Evolutionary conservation across 2,888 invertebrate genomes (phyloP), one percentile per base, ranked within the genome.

Genomic region (Philhelius pedissequus): DNA sequence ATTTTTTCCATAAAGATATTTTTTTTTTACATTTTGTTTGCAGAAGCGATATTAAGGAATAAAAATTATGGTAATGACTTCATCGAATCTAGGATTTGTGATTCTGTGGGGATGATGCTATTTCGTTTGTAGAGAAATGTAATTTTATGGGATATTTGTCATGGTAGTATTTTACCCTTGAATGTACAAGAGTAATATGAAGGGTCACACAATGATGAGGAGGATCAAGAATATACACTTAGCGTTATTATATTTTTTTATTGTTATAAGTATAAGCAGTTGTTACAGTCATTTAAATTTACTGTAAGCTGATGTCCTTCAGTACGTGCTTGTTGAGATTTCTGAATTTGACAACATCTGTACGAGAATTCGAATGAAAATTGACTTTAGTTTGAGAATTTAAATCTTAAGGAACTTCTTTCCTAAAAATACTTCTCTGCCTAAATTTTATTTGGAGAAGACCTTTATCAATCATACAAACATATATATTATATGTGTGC

Each of bases 11-110:
- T 32, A 48, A 48, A 64, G 45, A 48, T n/a, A n/a, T n/a, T 56
- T 50, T 43, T 58, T 22, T 56, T 15, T 22, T 15, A 22, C 52
- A n/a, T 73, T 32, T 9, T 52, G 54, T 74, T 64, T 74, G 74
- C 74, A 9, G 43, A 48, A 43, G 64, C 58, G 74, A 52, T 69
- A 70, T 74, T 15, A 32, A 66, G 83, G 52, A 74, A 69, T 70
- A 50, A 60, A 76, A 79, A 76, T 84, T 71, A 80, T 84, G 66
- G 71, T 71, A 84, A 80, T 80, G 79, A 84, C 79, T 84, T 80
- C 58, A 76, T 80, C 80, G 75, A 84, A 79, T 76, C 68, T 50
- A 27, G 20, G 50, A 66, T 48, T 52, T 56, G 25, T 32, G 18
- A 60, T 66, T 64, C 76, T 43, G 1, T 68, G 60, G 43, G 60